Evolutionary conservation across 23 tunicate genomes (phyloP), one percentile per base, ranked within the genome.

Genomic region (Phallusia fumigata): DNA sequence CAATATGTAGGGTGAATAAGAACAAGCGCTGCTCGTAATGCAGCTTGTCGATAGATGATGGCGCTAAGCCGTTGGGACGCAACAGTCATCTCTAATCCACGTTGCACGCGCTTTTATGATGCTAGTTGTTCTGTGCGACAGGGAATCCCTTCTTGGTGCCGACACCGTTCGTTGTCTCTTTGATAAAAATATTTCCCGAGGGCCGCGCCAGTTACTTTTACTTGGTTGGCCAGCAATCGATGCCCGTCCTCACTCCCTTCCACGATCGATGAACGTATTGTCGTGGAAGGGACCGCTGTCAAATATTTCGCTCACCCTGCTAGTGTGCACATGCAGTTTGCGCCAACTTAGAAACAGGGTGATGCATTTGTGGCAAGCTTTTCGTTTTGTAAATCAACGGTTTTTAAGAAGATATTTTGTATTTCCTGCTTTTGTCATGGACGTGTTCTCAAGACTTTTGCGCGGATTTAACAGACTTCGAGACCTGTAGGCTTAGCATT

Each of bases 161-260:
- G 69, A 58, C 28, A 22, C 26, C 69, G 69, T 22, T 24, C 28
- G 28, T 21, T 58, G 69, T 58, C 69, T 58, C 69, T 58, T 58
- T 24, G 69, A 58, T 58, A 31, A 45, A 22, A 77, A 77, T 34
- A 77, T 77, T 77, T 77, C 80, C 80, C 80, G 28, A 28, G 53
- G 80, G 80, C 50, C 80, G 35, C 80, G 69, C 69, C 69, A 35
- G 47, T 77, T 77, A 77, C 53, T 77, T 77, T 44, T 44, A 24
- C 53, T 40, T 77, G 31, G 80, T 21, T 45, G 28, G 36, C 78
- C 78, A 30, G 35, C 33, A 74, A 74, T 74, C 78, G 78, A 74
- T 77, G 80, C 53, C 50, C 31, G 47, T 19, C 26, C 53, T 77
- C 69, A 24, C 69, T 58, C 15, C 69, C 16, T 58, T 3, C 69